phyloP scores from a whole-genome alignment of 2,888 invertebrate species.

The Ypsolopha sequella region DNA sequence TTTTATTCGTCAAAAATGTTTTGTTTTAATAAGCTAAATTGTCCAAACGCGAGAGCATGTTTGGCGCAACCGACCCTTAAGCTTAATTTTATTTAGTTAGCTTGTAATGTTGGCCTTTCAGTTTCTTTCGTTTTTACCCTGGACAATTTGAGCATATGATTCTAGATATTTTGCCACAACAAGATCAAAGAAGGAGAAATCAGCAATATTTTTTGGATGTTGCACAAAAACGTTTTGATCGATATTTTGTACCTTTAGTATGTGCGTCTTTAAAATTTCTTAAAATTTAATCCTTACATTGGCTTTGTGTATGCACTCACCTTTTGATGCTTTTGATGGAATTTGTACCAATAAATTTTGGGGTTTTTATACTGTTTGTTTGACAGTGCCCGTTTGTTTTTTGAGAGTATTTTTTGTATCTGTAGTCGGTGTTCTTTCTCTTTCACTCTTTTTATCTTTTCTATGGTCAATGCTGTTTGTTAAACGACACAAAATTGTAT shows the following conservation, averaged over 20 bases:
- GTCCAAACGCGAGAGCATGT: no score
- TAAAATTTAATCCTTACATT: constrained; percentile 36
- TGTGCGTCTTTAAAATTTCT: constrained; percentile 26
- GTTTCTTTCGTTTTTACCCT: no score
- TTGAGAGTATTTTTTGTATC: constrained; percentile 28
- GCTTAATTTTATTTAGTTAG: background rate
- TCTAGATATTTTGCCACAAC: background rate
- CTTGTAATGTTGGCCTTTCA: no score
- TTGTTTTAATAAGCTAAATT: no score
- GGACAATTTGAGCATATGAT: no score
- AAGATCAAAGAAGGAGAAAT: background rate
- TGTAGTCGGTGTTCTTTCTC: constrained; percentile 70
- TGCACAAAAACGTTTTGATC: constrained; percentile 40
- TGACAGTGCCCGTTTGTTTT: constrained; percentile 25
- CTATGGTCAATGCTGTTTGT: constrained; percentile 32
- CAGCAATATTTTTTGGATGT: constrained; percentile 31
- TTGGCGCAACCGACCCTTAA: no score
- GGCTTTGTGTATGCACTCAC: constrained; percentile 54
- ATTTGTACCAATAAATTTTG: constrained; percentile 14
- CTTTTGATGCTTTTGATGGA: constrained; percentile 44
- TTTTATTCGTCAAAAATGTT: no score
- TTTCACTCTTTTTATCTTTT: constrained; percentile 46
- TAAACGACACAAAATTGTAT: constrained; percentile 5
- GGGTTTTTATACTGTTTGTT: constrained; percentile 25
- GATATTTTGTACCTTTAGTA: constrained; percentile 14